Base-by-base conservation (phyloP, 2,113 vertebrate species). In the Acanthisitta chloris region DNA sequence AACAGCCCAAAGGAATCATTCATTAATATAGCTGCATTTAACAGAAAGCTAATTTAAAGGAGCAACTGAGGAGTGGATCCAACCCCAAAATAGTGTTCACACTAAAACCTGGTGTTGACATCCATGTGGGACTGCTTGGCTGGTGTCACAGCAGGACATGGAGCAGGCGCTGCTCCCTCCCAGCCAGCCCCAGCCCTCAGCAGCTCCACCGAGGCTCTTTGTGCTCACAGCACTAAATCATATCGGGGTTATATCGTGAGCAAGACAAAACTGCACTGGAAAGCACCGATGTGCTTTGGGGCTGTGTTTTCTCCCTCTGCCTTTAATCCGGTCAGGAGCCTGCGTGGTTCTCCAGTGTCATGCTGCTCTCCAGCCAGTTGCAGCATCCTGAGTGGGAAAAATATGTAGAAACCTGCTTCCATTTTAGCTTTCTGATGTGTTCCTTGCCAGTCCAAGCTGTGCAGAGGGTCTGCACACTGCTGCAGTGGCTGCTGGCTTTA, bases 111-210 rank as follows among this genome's bases (percentile, higher is more conserved):
- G 42, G 0, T 5, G 24, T 14, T 55, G 23, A 2, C 3, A 0
- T 1, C 0, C 0, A 4, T 11, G 48, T 3, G 14, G 20, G 33
- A 4, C 2, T 52, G 1, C 28, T 5, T 1, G 2, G 48, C 33
- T 3, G 0, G 29, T 31, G n/a, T 17, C 69, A 4, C 45, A 1
- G 1, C 52, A 8, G 67, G 49, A 29, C 48, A 3, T 2, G 0
- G 13, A 3, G 42, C 67, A 14, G 8, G 33, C 52, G 29, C 51
- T 0, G 3, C 4, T 81, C 46, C 48, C n/a, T 23, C 66, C 89
- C 88, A 16, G 46, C 52, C 4, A 42, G 29, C 83, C 59, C 76
- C n/a, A 6, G 31, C 77, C 52, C 34, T 81, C 10, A 13, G 49
- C 84, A 83, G 57, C 88, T 71, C 61, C 86, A 66, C 54, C 21